Conservation (phyloP, 2,888 invertebrate species). For the Archips crataeganus region DNA sequence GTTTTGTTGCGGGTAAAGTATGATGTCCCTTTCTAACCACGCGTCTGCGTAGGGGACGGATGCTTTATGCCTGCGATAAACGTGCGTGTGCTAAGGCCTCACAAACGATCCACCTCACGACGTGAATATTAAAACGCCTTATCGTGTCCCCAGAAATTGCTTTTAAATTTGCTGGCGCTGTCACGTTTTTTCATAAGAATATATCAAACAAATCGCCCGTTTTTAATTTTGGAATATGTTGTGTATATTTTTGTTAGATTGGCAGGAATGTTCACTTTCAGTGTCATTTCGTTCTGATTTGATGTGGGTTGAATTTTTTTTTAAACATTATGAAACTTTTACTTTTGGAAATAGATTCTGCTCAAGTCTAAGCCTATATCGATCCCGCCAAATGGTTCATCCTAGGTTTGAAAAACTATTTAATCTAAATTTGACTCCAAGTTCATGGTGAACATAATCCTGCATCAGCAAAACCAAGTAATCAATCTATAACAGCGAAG, state of each 20-base stretch:
- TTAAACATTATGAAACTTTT: no score
- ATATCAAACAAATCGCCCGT: constrained; percentile 11
- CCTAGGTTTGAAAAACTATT: no score
- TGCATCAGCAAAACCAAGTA: no score
- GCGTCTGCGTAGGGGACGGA: background rate
- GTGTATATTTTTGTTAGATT: background rate
- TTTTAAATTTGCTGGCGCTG: constrained; percentile 51
- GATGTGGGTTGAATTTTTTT: no score
- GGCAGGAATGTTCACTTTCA: no score
- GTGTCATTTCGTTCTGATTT: no score
- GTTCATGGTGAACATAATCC: no score
- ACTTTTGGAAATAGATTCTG: no score
- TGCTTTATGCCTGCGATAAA: background rate
- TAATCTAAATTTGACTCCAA: no score
- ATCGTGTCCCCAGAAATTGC: constrained; percentile 58
- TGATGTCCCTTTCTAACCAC: background rate
- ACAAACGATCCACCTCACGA: constrained; percentile 43
- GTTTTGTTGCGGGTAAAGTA: background rate
- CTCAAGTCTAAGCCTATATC: no score
- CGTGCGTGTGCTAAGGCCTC: background rate
- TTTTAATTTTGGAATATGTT: constrained; percentile 6
- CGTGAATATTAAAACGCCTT: constrained; percentile 62
- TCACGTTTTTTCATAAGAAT: constrained; percentile 47
- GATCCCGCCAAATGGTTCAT: no score
- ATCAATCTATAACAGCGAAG: background rate